Evolutionary conservation across 2,113 vertebrate species (phyloP).

Genomic region (Empidonax traillii): DNA sequence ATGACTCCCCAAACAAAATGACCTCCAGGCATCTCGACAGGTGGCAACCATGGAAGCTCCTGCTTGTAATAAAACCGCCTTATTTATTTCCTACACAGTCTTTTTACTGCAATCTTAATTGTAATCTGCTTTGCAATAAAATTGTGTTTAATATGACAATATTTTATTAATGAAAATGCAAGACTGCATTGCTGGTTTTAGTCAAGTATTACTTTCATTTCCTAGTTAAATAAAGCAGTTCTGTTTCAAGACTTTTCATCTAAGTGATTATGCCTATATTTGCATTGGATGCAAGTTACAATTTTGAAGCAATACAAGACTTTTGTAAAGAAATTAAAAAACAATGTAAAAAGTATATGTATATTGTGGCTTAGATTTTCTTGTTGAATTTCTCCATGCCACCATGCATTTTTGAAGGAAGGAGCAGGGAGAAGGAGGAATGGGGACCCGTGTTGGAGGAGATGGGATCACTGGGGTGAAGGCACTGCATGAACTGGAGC

Average conservation of each 20-base stretch:
- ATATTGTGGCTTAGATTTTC: background rate
- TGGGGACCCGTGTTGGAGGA: no score
- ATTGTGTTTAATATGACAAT: conserved; percentile 26
- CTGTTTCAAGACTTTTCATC: conserved; percentile 71
- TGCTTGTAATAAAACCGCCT: no score
- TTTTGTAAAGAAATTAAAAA: conserved; percentile 51
- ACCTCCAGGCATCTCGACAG: no score
- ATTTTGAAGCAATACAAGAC: conserved; percentile 75
- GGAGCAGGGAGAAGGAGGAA: no score
- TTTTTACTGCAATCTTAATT: conserved; percentile 65
- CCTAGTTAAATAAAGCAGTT: conserved; percentile 62
- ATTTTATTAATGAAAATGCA: conserved; percentile 55
- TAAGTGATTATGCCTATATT: conserved; percentile 63
- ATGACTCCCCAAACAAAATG: no score
- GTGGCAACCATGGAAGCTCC: no score
- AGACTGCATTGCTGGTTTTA: conserved; percentile 41
- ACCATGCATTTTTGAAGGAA: no score
- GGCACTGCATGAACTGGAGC: no score
- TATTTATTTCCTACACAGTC: background rate
- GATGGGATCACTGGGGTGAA: no score
- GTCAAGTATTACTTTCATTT: conserved; percentile 61
- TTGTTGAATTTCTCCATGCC: no score
- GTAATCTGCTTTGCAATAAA: conserved; percentile 66
- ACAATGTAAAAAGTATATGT: conserved; percentile 55
- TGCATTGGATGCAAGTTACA: conserved; percentile 69